Base-by-base conservation (phyloP, 2,797 vertebrate species). In the Neopelma chrysocephalum region DNA sequence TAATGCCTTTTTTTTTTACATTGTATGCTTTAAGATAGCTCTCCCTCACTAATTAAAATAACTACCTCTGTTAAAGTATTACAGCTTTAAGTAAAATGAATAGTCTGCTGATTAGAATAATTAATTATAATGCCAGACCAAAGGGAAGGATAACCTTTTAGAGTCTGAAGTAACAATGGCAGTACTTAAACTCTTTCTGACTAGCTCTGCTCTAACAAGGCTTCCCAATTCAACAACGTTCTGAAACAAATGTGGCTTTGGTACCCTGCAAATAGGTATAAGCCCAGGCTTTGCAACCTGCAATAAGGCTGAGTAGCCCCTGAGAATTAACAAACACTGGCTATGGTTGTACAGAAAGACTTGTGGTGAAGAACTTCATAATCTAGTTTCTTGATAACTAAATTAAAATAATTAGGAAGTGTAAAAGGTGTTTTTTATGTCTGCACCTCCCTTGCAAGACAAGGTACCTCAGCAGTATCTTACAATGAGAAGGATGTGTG, bases 61-160 rank as follows among this genome's bases (percentile, higher is more conserved):
- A 80, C 47, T 77, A 4, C 51, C 27, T 43, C 61, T 75, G 50
- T 91, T 90, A 93, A 86, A 86, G 80, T 90, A 92, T 90, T 85
- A 89, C 56, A 82, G 51, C 78, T 94, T 85, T 64, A 91, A 87
- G 47, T 73, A 82, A 87, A 94, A 91, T 38, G 26, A 82, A 56
- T 81, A 73, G 38, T 54, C 58, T 70, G 9, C 36, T 94, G 43
- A 75, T 76, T 66, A 83, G 23, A 71, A 75, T 70, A 87, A 81
- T 79, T 90, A 32, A 80, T 93, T 77, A 57, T 31, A 58, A 69
- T 62, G 47, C 9, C 32, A 70, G 66, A 79, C 27, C 29, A 85
- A 78, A 83, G 50, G 40, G 71, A 85, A 82, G 22, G 25, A 80
- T 61, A 93, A 86, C 45, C 13, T 83, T 90, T 82, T 53, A 79